Percentiles rank a stretch among this genome's conserved stretches.
These are phyloP conservation scores for Motacilla alba DNA, from an alignment of 2,113 vertebrate genomes.

Conservation along the genomic window DNA sequence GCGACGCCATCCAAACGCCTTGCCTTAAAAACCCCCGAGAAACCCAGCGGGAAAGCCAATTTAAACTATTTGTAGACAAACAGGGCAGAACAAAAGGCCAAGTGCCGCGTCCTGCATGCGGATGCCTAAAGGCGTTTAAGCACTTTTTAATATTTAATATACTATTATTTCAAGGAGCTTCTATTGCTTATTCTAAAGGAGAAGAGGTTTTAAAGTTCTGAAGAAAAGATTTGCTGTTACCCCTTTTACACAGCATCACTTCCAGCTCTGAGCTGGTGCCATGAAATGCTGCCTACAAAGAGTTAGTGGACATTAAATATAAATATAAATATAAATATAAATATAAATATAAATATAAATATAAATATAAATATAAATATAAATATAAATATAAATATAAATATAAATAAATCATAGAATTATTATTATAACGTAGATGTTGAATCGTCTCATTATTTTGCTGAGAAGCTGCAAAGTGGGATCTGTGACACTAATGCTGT, in stretches of 20 bases:
- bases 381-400: too few relatives aligned
- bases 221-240: not conserved
- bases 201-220: not conserved
- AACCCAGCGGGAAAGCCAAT: not conserved
- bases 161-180: not conserved
- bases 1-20: rapidly evolving
- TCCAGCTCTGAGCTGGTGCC: not conserved
- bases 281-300: rapidly evolving
- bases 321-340: too few relatives aligned
- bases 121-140: not conserved
- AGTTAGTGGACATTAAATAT: not conserved
- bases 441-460: not conserved
- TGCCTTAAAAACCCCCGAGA: not conserved
- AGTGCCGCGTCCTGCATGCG: too few relatives aligned
- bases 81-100: not conserved
- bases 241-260: rapidly evolving
- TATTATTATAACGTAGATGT: not conserved
- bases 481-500: not conserved
- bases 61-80: not conserved
- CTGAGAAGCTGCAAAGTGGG: not conserved
- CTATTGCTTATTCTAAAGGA: not conserved
- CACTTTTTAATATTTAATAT: not conserved
- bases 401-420: too few relatives aligned
- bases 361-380: too few relatives aligned
- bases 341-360: too few relatives aligned